phyloP scores from a whole-genome alignment of 2,888 invertebrate genomes.

The Dione juno region DNA sequence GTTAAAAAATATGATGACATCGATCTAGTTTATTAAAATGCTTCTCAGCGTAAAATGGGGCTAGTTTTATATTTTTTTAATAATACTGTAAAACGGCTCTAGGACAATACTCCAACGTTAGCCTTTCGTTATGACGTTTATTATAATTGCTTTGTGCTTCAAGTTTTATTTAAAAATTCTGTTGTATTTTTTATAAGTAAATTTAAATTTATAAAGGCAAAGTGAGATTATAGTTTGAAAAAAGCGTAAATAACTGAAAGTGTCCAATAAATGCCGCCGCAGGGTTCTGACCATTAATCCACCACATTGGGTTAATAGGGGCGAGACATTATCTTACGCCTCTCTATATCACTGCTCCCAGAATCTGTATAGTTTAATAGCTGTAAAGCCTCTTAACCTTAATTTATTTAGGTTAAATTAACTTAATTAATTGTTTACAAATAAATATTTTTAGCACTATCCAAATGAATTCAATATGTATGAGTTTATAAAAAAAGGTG shows the following conservation, averaged over 20 bases:
- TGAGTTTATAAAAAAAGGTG: no score
- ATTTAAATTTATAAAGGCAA: constrained; percentile 37
- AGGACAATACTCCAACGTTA: background rate
- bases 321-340: constrained; percentile 45
- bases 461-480: background rate
- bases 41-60: background rate
- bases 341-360: constrained; percentile 44
- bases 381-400: constrained; percentile 35
- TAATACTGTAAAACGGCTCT: background rate
- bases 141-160: constrained; percentile 4
- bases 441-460: background rate
- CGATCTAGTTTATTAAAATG: constrained; percentile 26
- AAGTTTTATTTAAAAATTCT: background rate
- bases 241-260: constrained; percentile 44
- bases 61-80: background rate
- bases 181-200: background rate
- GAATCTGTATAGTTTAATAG: constrained; percentile 39
- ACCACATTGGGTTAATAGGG: constrained; percentile 47
- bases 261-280: constrained; percentile 46
- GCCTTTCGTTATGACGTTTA: constrained; percentile 1
- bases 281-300: constrained; percentile 47
- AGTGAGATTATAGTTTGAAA: constrained; percentile 41
- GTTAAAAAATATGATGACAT: constrained; percentile 21
- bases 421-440: background rate
- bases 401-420: constrained; percentile 31